phyloP scores from a whole-genome alignment of 2,888 invertebrate species.

The Strigamia crassipes region DNA sequence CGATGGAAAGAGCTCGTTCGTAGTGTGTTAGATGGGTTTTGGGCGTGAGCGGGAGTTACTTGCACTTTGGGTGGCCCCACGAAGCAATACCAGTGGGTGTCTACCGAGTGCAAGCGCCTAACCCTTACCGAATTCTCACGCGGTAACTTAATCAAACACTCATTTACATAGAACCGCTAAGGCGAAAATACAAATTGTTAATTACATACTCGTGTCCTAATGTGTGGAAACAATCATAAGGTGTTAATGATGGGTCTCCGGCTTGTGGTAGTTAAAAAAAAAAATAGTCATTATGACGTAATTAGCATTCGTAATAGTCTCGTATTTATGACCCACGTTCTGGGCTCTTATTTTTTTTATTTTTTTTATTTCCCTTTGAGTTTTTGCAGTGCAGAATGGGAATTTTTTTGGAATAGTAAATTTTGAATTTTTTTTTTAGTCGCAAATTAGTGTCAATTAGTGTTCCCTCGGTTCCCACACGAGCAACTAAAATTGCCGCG shows the following conservation, averaged over 20 bases:
- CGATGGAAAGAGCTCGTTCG: constrained; percentile 1
- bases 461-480: no score
- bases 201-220: background rate
- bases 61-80: constrained; percentile 23
- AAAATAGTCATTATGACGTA: background rate
- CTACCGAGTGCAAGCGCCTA: background rate
- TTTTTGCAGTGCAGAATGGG: no score
- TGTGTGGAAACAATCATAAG: constrained; percentile 12
- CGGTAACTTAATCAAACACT: background rate
- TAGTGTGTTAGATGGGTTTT: background rate
- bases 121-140: background rate
- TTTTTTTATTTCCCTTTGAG: no score
- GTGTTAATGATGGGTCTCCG: background rate
- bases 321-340: background rate
- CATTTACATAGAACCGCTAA: background rate
- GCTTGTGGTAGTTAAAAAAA: background rate
- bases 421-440: no score
- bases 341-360: no score
- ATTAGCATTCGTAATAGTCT: background rate
- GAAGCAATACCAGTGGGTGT: background rate
- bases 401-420: no score
- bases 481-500: no score
- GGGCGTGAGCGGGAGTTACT: constrained; percentile 1
- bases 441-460: no score
- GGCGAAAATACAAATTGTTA: background rate